Evolutionary conservation across 2,888 invertebrate species (phyloP).

Genomic region (Dione vanillae): DNA sequence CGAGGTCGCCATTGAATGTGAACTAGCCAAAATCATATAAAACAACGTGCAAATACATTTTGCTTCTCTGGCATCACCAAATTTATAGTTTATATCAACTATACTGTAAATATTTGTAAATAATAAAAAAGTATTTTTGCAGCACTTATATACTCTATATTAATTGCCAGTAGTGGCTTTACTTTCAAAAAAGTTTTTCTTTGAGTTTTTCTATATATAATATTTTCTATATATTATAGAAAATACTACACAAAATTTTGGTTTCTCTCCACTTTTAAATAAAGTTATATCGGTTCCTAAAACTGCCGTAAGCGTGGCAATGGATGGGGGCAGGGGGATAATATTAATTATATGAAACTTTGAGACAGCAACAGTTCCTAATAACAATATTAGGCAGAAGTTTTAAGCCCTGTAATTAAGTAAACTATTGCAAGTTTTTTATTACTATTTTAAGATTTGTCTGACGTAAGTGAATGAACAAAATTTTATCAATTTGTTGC

Average conservation of each 20-base stretch:
- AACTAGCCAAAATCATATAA: slow-evolving; percentile 16
- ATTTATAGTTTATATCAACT: not conserved
- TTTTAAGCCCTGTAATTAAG: not conserved
- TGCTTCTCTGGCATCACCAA: not conserved
- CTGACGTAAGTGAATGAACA: too few relatives aligned
- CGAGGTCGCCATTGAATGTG: slow-evolving; percentile 26
- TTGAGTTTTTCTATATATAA: too few relatives aligned
- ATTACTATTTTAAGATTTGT: not conserved
- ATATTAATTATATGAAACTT: slow-evolving; percentile 9
- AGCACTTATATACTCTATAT: too few relatives aligned
- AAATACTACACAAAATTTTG: too few relatives aligned
- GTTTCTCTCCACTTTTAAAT: too few relatives aligned
- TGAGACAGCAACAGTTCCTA: not conserved
- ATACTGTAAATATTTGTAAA: not conserved
- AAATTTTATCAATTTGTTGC: too few relatives aligned
- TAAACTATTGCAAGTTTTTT: not conserved
- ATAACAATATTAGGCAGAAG: not conserved
- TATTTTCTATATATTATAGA: too few relatives aligned
- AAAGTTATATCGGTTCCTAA: too few relatives aligned
- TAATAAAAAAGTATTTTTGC: not conserved
- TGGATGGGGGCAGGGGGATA: too few relatives aligned
- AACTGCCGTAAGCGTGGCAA: too few relatives aligned
- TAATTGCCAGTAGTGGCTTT: too few relatives aligned
- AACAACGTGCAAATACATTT: not conserved
- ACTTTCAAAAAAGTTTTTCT: too few relatives aligned